phyloP scores from a whole-genome alignment of 2,888 invertebrate genomes.

The Galeopsomyia nigrocyanea region DNA sequence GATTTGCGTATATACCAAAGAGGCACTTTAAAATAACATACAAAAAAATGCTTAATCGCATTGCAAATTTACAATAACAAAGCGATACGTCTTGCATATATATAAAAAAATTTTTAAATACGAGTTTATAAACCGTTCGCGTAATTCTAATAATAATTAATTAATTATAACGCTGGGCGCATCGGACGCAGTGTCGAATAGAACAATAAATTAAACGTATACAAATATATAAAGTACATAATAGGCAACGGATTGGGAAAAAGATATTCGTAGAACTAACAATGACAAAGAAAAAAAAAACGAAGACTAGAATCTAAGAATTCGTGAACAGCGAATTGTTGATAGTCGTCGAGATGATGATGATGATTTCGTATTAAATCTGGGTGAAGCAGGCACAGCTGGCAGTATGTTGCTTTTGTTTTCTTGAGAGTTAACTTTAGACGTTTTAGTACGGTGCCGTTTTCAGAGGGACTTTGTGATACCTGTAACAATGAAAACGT shows the following conservation, averaged over 20 bases:
- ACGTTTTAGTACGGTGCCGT: constrained; percentile 59
- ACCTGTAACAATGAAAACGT: constrained; percentile 55
- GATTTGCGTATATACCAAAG: background rate
- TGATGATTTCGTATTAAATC: constrained; percentile 22
- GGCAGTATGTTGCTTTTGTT: constrained; percentile 33
- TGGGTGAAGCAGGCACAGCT: constrained; percentile 40
- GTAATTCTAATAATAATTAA: constrained; percentile 17
- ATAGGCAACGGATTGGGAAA: constrained; percentile 37
- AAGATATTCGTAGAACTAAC: constrained; percentile 34
- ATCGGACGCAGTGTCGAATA: constrained; percentile 15
- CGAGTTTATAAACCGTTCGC: constrained; percentile 8
- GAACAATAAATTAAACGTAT: constrained; percentile 45
- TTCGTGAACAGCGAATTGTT: constrained; percentile 38
- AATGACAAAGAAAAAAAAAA: constrained; percentile 36
- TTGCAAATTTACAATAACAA: constrained; percentile 41
- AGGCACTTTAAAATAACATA: constrained; percentile 26
- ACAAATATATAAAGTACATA: constrained; percentile 39
- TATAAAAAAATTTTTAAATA: constrained; percentile 31
- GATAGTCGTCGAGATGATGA: constrained; percentile 16
- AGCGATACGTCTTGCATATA: constrained; percentile 29
- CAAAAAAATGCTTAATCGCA: constrained; percentile 24
- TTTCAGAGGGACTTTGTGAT: constrained; percentile 61
- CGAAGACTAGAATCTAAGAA: constrained; percentile 49
- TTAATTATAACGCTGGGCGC: constrained; percentile 30
- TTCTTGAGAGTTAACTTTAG: constrained; percentile 1